Base-by-base conservation (phyloP, 2,797 vertebrate genomes). In the Chrysocyon brachyurus region DNA sequence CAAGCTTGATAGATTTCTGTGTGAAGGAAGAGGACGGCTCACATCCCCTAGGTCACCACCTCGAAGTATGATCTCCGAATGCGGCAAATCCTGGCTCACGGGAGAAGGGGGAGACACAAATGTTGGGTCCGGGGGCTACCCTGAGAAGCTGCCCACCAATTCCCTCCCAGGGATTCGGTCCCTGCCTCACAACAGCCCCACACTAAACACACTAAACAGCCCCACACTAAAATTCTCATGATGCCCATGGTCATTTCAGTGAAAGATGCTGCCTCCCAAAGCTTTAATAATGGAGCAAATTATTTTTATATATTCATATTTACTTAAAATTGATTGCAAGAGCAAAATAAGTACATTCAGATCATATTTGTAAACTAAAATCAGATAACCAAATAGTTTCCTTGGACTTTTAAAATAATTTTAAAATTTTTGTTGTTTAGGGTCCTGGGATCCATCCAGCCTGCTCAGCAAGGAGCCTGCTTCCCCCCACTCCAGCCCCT, bases 1-100 rank as follows among this genome's bases (percentile, higher is more conserved):
- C 75, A 91, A 93, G 89, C 72, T 78, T 95, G 96, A 97, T 94
- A 61, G 83, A 95, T 91, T 93, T 96, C 79, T 59, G 36, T 73
- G 26, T 77, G 88, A 96, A 97, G 85, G 84, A 87, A 87, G 75
- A 96, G 84, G 73, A 57, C 0, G 10, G 59, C 52, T 96, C 75
- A 89, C 54, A 40, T 26, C 46, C n/a, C 68, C 73, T 36, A 82
- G 86, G 92, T 92, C 73, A 91, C 73, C 31, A 66, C 49, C n/a
- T 95, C 79, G 91, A 91, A 97, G 73, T 49, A 59, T 68, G 36
- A 93, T 87, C 46, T 81, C 91, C 96, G 6, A 73, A 85, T 66
- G 12, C 57, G 54, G 54, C 52, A 84, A 82, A 33, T 77, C 28
- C 56, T 40, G 64, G 92, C 2, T 57, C 84, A 78, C 17, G 49